phyloP scores from a whole-genome alignment of 2,888 invertebrate genomes.

The Anodontia alba region DNA sequence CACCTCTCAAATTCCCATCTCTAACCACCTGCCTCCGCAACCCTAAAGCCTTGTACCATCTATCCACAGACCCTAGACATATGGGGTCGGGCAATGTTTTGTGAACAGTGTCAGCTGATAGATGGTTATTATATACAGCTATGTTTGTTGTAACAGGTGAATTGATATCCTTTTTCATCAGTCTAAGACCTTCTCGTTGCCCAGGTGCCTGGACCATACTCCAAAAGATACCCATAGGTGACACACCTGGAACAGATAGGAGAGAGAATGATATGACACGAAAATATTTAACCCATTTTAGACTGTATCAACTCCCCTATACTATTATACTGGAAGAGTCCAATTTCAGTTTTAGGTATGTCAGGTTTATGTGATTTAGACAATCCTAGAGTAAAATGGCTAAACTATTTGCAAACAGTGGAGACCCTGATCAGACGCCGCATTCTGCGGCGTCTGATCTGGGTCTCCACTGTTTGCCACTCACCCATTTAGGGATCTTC shows the following conservation, averaged over 20 bases:
- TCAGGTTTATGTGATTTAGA: no score
- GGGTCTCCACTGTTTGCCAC: no score
- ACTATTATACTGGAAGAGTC: no score
- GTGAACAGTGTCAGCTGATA: constrained; percentile 41
- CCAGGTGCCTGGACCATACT: constrained; percentile 68
- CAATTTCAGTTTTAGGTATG: no score
- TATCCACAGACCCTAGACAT: constrained; percentile 27
- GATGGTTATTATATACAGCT: constrained; percentile 57
- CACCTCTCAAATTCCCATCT: constrained; percentile 70
- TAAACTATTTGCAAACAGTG: no score
- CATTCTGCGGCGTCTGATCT: no score
- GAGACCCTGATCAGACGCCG: no score
- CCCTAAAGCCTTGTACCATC: constrained; percentile 67
- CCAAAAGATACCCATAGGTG: constrained; percentile 78
- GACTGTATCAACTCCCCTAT: no score
- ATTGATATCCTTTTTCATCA: constrained; percentile 68
- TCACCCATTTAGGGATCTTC: no score
- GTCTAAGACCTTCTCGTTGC: constrained; percentile 57
- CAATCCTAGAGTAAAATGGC: no score
- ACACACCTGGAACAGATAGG: constrained; percentile 63
- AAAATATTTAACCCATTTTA: no score
- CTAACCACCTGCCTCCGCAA: constrained; percentile 62
- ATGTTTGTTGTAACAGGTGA: constrained; percentile 61
- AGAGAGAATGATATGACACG: no score
- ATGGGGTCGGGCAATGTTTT: constrained; percentile 19